Percentiles rank a stretch among this genome's conserved stretches.
Evolutionary conservation across 2,888 invertebrate species (phyloP).

Genomic region (Liopterus haemorrhoidalis): DNA sequence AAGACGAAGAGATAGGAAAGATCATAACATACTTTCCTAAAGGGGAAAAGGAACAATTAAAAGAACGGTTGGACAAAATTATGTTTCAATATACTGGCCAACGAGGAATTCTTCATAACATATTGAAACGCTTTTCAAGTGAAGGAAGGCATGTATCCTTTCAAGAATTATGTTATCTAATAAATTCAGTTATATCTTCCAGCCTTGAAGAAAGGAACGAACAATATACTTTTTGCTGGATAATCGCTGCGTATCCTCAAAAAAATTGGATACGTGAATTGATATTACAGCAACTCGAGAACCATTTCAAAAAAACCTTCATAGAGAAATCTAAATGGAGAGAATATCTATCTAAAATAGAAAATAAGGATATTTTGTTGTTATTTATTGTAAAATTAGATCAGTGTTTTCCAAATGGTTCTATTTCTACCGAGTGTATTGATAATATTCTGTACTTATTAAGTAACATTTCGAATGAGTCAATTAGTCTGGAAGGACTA

Average conservation of each 20-base stretch:
- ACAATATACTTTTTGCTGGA: conserved; percentile 28
- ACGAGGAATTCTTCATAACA: conserved; percentile 21
- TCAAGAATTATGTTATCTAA: conserved; percentile 26
- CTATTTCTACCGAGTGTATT: conserved; percentile 21
- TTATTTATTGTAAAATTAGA: conserved; percentile 26
- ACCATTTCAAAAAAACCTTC: conserved; percentile 26
- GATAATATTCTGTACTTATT: conserved; percentile 26
- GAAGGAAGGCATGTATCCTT: conserved; percentile 26
- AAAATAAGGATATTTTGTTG: conserved; percentile 28
- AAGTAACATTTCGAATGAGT: too few species aligned
- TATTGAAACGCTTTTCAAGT: conserved; percentile 23
- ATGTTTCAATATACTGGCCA: too few species aligned
- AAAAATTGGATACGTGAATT: conserved; percentile 31
- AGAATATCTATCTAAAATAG: conserved; percentile 26
- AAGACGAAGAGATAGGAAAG: conserved; percentile 13
- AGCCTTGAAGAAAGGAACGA: conserved; percentile 15
- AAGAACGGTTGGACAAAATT: too few species aligned
- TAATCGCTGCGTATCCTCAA: conserved; percentile 29
- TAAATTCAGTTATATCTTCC: conserved; percentile 24
- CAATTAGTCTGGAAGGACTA: too few species aligned
- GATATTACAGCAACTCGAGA: conserved; percentile 30
- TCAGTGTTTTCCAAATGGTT: conserved; percentile 10
- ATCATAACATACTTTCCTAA: too few species aligned
- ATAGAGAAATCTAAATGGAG: conserved; percentile 26
- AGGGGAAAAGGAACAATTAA: too few species aligned